Conservation (phyloP, 2,888 invertebrate species). For the Halocaridina rubra region DNA sequence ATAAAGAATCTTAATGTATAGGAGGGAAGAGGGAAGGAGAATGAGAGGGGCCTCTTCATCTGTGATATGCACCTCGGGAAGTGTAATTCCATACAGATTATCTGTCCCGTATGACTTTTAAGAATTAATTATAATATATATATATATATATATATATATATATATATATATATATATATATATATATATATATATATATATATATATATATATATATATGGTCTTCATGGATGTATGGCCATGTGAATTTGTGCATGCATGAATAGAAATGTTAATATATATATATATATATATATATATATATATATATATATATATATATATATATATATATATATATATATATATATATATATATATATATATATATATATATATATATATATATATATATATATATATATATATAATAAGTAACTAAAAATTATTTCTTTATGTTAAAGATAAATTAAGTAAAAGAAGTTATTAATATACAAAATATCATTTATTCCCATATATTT, state of each 20-base stretch:
- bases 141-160: background rate
- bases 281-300: background rate
- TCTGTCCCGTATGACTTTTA: background rate
- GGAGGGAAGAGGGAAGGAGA: background rate
- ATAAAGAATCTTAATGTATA: background rate
- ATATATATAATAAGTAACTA: too few relatives aligned
- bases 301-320: background rate
- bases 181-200: constrained; percentile 19
- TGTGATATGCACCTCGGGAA: background rate
- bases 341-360: too few relatives aligned
- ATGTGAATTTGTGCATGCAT: background rate
- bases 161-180: constrained; percentile 16
- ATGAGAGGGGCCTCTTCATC: background rate
- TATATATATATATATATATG: background rate
- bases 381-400: too few relatives aligned
- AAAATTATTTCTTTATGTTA: too few relatives aligned
- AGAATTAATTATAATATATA: background rate
- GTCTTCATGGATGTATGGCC: background rate
- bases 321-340: constrained; percentile 11
- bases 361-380: too few relatives aligned
- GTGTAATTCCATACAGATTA: background rate
- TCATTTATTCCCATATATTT: too few relatives aligned
- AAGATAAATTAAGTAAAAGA: too few relatives aligned
- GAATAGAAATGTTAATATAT: background rate
- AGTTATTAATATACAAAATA: too few relatives aligned